phyloP scores from a whole-genome alignment of 2,888 invertebrate species.

The Drosophila formosana region DNA sequence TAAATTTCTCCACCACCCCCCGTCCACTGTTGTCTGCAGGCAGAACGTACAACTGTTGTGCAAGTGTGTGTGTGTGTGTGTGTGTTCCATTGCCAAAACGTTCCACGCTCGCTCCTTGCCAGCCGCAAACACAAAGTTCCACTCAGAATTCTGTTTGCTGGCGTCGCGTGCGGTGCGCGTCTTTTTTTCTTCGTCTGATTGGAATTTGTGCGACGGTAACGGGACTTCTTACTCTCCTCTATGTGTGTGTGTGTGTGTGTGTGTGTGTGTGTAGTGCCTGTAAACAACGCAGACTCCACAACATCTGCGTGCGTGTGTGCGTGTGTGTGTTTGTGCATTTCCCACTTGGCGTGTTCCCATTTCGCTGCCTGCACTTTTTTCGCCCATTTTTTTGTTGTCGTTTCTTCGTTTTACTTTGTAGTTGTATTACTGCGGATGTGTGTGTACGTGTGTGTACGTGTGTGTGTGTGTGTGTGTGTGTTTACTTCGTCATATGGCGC shows the following conservation, averaged over 20 bases:
- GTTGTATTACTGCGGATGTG: conserved; percentile 3
- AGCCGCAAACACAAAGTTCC: conserved; percentile 42
- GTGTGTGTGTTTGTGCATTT: conserved; percentile 54
- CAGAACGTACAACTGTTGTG: background rate
- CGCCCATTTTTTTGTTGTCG: conserved; percentile 22
- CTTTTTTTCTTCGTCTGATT: conserved; percentile 49
- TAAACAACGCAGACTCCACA: conserved; percentile 66
- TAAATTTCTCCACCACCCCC: background rate
- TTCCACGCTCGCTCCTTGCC: conserved; percentile 57
- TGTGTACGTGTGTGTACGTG: conserved; percentile 28
- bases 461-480: conserved; percentile 53
- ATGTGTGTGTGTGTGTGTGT: conserved; percentile 12
- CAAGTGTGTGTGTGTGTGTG: conserved; percentile 20
- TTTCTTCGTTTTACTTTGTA: conserved; percentile 48
- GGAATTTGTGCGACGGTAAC: conserved; percentile 57
- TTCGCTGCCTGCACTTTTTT: conserved; percentile 63
- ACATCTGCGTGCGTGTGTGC: conserved; percentile 15
- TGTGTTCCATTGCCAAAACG: conserved; percentile 59
- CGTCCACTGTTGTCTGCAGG: background rate
- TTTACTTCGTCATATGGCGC: conserved; percentile 76
- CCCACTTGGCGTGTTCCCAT: conserved; percentile 79
- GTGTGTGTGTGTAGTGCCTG: conserved; percentile 34
- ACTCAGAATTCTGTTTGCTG: conserved; percentile 79
- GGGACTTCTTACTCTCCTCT: conserved; percentile 22
- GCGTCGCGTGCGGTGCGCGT: conserved; percentile 77